A percentile compares a stretch with the other conserved stretches of the same genome.
phyloP scores from a whole-genome alignment of 2,113 vertebrate genomes.

The Coptodon bakossiorum region DNA sequence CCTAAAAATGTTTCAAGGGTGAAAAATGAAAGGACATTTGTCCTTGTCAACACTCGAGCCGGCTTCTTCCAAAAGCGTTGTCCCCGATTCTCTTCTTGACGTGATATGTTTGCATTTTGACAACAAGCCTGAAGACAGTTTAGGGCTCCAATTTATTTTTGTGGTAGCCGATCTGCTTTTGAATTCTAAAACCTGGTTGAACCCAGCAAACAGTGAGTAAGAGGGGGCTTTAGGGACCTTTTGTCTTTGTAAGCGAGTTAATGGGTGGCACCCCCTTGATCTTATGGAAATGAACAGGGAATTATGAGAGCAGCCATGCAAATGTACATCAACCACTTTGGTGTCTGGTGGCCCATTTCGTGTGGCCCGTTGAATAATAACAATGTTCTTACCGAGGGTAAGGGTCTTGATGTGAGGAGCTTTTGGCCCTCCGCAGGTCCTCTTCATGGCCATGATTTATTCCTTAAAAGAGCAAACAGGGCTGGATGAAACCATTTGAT shows the following conservation, averaged over 20 bases:
- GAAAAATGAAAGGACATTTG: constrained; percentile 57
- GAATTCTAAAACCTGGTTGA: constrained; percentile 49
- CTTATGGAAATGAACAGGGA: constrained; percentile 73
- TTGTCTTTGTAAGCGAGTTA: constrained; percentile 73
- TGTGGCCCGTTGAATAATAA: constrained; percentile 67
- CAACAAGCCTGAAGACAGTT: constrained; percentile 25
- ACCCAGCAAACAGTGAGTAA: constrained; percentile 39
- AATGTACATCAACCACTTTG: constrained; percentile 74
- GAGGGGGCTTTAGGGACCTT: constrained; percentile 57
- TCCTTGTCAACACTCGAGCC: constrained; percentile 56
- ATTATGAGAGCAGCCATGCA: constrained; percentile 71
- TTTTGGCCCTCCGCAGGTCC: constrained; percentile 65
- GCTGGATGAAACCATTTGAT: constrained; percentile 48
- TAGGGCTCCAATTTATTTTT: constrained; percentile 32
- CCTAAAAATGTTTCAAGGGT: constrained; percentile 53
- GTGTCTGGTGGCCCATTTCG: constrained; percentile 72
- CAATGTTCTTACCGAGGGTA: constrained; percentile 68
- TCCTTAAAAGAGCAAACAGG: constrained; percentile 70
- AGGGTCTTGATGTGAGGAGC: constrained; percentile 73
- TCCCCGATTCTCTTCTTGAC: constrained; percentile 47
- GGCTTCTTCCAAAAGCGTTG: constrained; percentile 41
- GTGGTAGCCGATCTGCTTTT: constrained; percentile 41
- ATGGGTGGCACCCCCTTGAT: constrained; percentile 70
- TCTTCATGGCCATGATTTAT: constrained; percentile 62
- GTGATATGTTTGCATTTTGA: constrained; percentile 55